Evolutionary conservation across 2,888 invertebrate genomes (phyloP).

Genomic region (Cheilosia vernalis): DNA sequence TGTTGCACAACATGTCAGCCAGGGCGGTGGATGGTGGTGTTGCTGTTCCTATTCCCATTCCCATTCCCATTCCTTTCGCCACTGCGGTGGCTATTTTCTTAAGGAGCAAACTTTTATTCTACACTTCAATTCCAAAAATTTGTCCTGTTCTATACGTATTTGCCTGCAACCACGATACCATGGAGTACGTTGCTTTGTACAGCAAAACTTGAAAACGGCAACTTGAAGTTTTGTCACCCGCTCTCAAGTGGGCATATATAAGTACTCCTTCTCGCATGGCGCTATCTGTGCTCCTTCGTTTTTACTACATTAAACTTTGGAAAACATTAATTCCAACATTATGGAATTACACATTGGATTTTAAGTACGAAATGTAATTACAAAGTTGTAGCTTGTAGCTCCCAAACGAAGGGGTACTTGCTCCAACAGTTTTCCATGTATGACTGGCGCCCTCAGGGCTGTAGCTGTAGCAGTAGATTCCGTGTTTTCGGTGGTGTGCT

Average conservation of each 20-base stretch:
- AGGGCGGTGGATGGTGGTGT: background rate
- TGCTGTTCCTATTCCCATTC: background rate
- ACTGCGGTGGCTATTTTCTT: slow-evolving; percentile 61
- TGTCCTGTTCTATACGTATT: slow-evolving; percentile 26
- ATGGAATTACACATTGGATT: slow-evolving; percentile 72
- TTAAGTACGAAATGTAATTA: slow-evolving; percentile 73
- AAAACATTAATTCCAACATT: slow-evolving; percentile 73
- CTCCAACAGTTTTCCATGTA: background rate
- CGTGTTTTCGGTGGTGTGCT: slow-evolving; percentile 16
- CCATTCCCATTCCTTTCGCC: background rate
- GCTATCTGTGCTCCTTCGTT: slow-evolving; percentile 43
- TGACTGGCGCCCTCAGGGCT: slow-evolving; percentile 22
- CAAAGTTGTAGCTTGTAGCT: slow-evolving; percentile 62
- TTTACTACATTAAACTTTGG: slow-evolving; percentile 72
- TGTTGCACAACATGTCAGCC: slow-evolving; percentile 56
- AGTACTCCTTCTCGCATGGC: background rate
- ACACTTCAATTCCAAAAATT: slow-evolving; percentile 21
- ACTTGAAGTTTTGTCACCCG: slow-evolving; percentile 45
- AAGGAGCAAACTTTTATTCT: slow-evolving; percentile 42
- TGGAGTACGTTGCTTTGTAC: background rate
- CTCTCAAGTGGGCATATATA: slow-evolving; percentile 13
- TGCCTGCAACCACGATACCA: slow-evolving; percentile 49
- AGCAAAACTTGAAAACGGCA: slow-evolving; percentile 48
- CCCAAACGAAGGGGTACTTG: slow-evolving; percentile 10
- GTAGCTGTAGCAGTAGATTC: background rate